A percentile compares a stretch with the other conserved stretches of the same genome.
Evolutionary conservation across 2,113 vertebrate genomes (phyloP).

Genomic region (Cisticola juncidis): DNA sequence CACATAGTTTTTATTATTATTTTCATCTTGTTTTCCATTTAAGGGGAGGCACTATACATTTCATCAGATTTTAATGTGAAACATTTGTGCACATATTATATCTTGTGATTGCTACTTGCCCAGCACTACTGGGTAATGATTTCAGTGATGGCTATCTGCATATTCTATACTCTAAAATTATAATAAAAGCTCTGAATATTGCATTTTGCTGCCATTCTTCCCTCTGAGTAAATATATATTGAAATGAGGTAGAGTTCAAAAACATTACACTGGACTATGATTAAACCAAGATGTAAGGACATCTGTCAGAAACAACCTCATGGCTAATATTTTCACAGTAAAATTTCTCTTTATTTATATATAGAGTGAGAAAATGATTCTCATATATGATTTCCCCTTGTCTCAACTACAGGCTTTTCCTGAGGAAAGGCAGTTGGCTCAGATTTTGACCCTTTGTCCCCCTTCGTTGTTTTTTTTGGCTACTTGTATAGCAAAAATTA

Average conservation of each 20-base stretch:
- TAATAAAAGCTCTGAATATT: slow-evolving; percentile 3
- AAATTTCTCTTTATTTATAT: slow-evolving; percentile 55
- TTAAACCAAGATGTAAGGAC: slow-evolving; percentile 26
- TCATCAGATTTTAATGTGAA: slow-evolving; percentile 25
- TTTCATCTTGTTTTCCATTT: not conserved
- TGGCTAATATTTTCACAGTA: slow-evolving; percentile 20
- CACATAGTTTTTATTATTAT: not conserved
- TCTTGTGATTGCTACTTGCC: slow-evolving; percentile 16
- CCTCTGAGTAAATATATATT: not conserved
- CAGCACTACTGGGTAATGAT: not conserved
- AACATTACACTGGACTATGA: not conserved
- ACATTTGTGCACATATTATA: not conserved
- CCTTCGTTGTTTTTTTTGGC: slow-evolving; percentile 63
- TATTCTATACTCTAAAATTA: not conserved
- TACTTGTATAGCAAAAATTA: slow-evolving; percentile 53
- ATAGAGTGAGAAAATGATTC: slow-evolving; percentile 45
- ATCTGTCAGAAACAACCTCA: slow-evolving; percentile 15
- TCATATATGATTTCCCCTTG: slow-evolving; percentile 48
- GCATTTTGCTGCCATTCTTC: not conserved
- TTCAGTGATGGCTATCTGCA: slow-evolving; percentile 2
- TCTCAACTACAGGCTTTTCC: slow-evolving; percentile 64
- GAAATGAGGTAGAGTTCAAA: slow-evolving; percentile 27
- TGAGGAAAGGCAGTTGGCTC: slow-evolving; percentile 60
- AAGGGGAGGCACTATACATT: not conserved
- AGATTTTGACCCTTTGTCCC: slow-evolving; percentile 59